These are phyloP conservation scores for Seira sanloemensis DNA, from an alignment of 2,888 invertebrate species.

Conservation along the genomic window DNA sequence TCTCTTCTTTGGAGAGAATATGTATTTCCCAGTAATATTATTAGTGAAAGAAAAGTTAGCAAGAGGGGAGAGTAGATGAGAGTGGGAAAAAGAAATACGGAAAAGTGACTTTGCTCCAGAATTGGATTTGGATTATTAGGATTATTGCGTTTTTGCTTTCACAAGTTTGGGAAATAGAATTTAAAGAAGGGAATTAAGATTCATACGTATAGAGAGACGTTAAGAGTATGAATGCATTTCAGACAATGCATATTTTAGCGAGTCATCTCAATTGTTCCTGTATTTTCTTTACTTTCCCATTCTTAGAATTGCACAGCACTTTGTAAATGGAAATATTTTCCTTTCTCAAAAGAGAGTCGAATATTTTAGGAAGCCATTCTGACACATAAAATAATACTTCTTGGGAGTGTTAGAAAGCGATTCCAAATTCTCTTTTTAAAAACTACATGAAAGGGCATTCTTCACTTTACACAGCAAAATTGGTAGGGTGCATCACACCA, in stretches of 20 bases:
- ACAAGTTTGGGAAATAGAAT: slow-evolving; percentile 41
- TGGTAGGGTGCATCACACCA: background rate
- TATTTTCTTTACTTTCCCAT: no score
- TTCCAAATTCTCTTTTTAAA: no score
- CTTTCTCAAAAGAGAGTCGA: no score
- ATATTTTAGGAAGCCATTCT: no score
- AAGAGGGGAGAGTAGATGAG: slow-evolving; percentile 3
- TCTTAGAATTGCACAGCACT: no score
- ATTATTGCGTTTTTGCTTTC: slow-evolving; percentile 51
- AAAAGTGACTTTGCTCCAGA: slow-evolving; percentile 27
- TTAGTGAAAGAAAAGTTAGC: background rate
- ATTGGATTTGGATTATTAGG: slow-evolving; percentile 58
- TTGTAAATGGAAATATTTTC: no score
- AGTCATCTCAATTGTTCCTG: no score
- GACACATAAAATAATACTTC: no score
- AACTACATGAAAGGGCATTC: no score
- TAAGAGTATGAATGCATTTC: background rate
- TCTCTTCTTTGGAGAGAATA: slow-evolving; percentile 26
- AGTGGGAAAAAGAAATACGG: background rate
- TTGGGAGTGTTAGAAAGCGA: no score
- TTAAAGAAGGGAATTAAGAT: slow-evolving; percentile 46
- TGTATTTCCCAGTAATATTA: background rate
- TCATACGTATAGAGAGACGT: background rate
- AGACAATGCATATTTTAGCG: background rate
- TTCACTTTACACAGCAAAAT: no score